phyloP scores from a whole-genome alignment of 2,113 vertebrate species.

The Mesembrinibis cayennensis region DNA sequence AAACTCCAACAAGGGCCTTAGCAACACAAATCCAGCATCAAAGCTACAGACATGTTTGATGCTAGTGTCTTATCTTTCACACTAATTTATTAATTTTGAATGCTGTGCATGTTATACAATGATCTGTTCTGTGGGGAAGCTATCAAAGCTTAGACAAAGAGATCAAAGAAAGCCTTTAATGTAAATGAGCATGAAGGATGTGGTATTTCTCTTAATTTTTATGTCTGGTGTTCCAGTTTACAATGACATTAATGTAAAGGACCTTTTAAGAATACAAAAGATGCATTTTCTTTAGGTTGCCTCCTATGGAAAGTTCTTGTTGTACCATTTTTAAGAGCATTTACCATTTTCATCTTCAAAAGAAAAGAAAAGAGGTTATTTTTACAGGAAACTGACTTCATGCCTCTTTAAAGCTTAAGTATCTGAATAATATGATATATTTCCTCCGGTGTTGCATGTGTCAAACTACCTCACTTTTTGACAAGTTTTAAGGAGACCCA shows the following conservation, averaged over 20 bases:
- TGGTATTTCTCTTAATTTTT: neutral
- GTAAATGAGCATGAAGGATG: neutral
- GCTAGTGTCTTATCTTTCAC: slow-evolving; percentile 38
- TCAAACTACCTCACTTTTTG: neutral
- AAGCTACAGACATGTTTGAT: slow-evolving; percentile 38
- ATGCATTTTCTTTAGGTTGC: neutral
- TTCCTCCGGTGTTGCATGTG: neutral
- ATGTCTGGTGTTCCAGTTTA: neutral
- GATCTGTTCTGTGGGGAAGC: slow-evolving; percentile 5
- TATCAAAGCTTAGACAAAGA: slow-evolving; percentile 14
- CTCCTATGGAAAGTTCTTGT: neutral
- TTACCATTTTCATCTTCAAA: slow-evolving; percentile 2
- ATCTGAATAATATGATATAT: neutral
- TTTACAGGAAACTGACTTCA: neutral
- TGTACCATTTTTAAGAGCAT: neutral
- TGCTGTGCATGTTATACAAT: neutral
- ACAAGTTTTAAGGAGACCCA: neutral
- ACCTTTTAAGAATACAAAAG: neutral
- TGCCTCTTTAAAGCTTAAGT: neutral
- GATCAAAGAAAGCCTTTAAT: slow-evolving; percentile 36
- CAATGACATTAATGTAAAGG: neutral
- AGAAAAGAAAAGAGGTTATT: neutral
- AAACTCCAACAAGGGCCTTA: neutral
- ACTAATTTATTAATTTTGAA: slow-evolving; percentile 56
- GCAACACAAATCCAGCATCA: slow-evolving; percentile 48